Evolutionary conservation across 2,888 invertebrate genomes (phyloP), one percentile per base, ranked within the genome.

Genomic region (Dynastes maya): DNA sequence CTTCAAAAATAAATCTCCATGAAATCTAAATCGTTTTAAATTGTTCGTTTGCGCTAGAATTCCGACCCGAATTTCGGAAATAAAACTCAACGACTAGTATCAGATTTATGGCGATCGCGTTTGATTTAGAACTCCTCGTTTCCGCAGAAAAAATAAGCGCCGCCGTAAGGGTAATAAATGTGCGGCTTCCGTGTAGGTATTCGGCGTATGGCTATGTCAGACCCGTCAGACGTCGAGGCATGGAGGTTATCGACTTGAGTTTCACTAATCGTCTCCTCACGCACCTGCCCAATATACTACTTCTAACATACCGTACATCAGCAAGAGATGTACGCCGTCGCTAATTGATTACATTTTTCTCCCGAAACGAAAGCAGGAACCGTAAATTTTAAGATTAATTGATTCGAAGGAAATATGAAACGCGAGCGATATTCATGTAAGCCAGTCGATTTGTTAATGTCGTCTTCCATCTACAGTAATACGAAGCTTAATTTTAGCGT

Each of bases 211-310:
- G 32, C n/a, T 32, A 63, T 63, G 27, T 22, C 22, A 58, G 27
- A 58, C 55, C n/a, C 22, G 8, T 22, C 22, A 16, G 53, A 16
- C 53, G 53, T 13, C 13, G 45, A 53, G 51, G 51, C 45, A 67
- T 67, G 37, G 58, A 58, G 72, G 72, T 74, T 74, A 74, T 74
- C 72, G 72, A 74, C 72, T 74, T 13, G 27, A 74, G 63, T 61
- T 74, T 74, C 58, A 11, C 63, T 61, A 72, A 61, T 72, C 32
- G 8, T n/a, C 70, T 32, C 53, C 37, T 71, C 45, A 27, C 72
- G 61, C 45, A 74, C 63, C 29, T 32, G 11, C 8, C 32, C 8
- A 68, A 27, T 63, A 29, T 29, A 63, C 22, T 32, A 11, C 63
- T 2, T 58, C 22, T 58, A 58, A 3, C 11, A 8, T 16, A 58